Base-by-base conservation (phyloP, 2,888 invertebrate species). In the Hyles lineata region DNA sequence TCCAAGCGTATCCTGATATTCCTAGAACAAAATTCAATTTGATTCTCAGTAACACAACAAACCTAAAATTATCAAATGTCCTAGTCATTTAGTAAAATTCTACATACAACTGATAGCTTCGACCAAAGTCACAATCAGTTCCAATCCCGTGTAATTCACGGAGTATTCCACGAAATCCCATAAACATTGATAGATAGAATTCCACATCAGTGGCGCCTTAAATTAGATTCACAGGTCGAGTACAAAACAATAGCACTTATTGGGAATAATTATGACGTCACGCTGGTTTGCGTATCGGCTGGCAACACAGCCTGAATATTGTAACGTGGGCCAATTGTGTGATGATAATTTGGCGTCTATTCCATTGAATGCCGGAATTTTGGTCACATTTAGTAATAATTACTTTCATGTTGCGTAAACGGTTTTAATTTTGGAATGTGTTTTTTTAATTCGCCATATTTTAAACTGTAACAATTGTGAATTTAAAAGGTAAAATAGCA, bases 241-340 rank as follows among this genome's bases (percentile, higher is more conserved):
- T n/a, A n/a, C 55, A n/a, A 55, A 55, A 55, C 55, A 55, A 55
- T n/a, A 55, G 55, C n/a, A 55, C 19, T 55, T 52, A 52, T 52
- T 55, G 55, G 55, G 8, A n/a, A 55, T 55, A 19, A 55, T 55
- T 55, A n/a, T 55, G 17, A 55, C n/a, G 55, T n/a, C 19, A 55
- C 55, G n/a, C 7, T 52, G 9, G 50, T 50, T 52, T 19, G 52
- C 52, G 52, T 19, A 52, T 55, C 55, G 6, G 55, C 55, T 43
- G 43, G 43, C 55, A 55, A 55, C n/a, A 55, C 55, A 6, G n/a
- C 19, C 52, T n/a, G 55, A 55, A n/a, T 55, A 55, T 55, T 55
- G 55, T 15, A 55, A 55, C 55, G 55, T 55, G 17, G 19, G 19
- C 5, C 55, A 55, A 55, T n/a, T 55, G n/a, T n/a, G 55, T 55